A percentile compares a stretch with the other conserved stretches of the same genome.
Evolutionary conservation across 2,113 vertebrate species (phyloP).

Genomic region (Fregata magnificens): DNA sequence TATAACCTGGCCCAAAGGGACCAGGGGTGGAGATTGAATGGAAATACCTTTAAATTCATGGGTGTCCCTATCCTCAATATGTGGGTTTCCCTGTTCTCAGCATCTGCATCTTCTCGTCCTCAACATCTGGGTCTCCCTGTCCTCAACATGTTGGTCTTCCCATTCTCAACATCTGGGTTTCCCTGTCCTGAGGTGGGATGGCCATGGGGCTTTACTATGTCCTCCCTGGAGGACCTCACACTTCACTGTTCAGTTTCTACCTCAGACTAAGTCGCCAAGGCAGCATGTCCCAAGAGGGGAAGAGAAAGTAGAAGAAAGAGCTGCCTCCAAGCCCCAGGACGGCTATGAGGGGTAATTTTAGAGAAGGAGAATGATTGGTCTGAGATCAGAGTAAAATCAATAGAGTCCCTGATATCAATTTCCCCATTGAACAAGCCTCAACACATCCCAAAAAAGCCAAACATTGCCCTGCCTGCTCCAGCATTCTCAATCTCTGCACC

Average conservation of each 20-base stretch:
- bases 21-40: too few species aligned
- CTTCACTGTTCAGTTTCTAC: not conserved
- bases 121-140: not conserved
- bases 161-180: not conserved
- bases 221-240: not conserved
- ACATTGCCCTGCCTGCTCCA: not conserved
- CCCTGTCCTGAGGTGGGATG: not conserved
- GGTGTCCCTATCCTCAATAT: not conserved
- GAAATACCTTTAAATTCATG: not conserved
- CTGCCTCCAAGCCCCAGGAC: not conserved
- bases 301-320: not conserved
- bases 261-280: not conserved
- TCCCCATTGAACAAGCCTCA: not conserved
- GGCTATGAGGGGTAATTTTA: not conserved
- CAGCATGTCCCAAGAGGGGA: not conserved
- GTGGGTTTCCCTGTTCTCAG: not conserved
- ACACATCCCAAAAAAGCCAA: not conserved
- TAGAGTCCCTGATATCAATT: not conserved
- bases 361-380: not conserved
- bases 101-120: not conserved
- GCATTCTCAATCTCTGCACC: not conserved
- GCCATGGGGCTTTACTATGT: not conserved
- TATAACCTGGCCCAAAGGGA: too few species aligned
- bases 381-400: not conserved
- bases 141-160: not conserved